Conservation (phyloP, 35 echinoderm and acorn worm species). For the Strongylocentrotus purpuratus region DNA sequence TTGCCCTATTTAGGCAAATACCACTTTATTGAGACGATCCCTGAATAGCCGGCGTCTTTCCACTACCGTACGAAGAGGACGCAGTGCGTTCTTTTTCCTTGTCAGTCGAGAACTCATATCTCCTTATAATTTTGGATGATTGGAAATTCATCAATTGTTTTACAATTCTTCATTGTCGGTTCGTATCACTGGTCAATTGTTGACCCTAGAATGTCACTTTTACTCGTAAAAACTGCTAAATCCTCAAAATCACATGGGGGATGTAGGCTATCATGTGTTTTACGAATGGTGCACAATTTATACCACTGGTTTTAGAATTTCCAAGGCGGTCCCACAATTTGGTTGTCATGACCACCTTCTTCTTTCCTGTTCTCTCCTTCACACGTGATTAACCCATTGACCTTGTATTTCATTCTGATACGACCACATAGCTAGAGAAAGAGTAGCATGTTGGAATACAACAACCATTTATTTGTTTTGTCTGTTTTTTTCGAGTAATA, state of each 20-base stretch:
- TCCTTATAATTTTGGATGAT: background rate
- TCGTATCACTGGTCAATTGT: background rate
- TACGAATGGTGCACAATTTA: background rate
- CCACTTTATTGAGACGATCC: slow-evolving; percentile 8
- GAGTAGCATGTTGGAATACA: background rate
- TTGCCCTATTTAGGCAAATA: background rate
- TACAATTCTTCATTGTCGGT: background rate
- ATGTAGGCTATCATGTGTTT: background rate
- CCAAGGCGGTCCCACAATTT: background rate
- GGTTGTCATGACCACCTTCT: background rate
- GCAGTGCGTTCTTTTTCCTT: background rate
- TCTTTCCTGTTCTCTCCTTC: background rate
- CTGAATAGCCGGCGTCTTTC: background rate
- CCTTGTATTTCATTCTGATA: background rate
- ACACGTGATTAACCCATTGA: background rate
- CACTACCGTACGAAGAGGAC: background rate
- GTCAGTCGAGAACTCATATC: background rate
- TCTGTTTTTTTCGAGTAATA: background rate
- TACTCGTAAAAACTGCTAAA: background rate
- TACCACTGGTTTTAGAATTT: background rate
- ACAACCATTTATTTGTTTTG: background rate
- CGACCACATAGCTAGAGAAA: background rate
- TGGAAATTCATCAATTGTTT: background rate
- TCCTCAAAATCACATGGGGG: background rate
- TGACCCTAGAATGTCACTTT: background rate